phyloP scores from a whole-genome alignment of 1,140 invertebrate species.

The Marisa cornuarietis region DNA sequence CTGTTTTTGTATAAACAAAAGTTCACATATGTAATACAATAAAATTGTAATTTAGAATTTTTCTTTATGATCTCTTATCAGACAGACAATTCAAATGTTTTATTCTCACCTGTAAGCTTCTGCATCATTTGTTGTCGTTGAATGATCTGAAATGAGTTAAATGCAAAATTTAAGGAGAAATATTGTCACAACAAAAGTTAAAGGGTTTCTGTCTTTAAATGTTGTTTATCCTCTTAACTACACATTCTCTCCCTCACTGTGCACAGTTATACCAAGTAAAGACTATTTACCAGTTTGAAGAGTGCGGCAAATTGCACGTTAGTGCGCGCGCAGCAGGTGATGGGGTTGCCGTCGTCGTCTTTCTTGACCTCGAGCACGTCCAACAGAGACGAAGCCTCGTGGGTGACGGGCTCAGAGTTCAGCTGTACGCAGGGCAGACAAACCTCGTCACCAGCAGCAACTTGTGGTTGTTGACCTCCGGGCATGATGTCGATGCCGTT shows the following conservation, averaged over 20 bases:
- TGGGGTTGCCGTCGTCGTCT: not conserved
- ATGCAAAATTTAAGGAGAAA: not conserved
- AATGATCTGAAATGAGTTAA: not conserved
- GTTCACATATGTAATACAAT: too few species aligned
- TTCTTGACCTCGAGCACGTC: not conserved
- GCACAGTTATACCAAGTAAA: not conserved
- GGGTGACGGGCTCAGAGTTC: not conserved
- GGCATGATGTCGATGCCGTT: not conserved
- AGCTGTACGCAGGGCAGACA: conserved; percentile 5
- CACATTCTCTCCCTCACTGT: too few species aligned
- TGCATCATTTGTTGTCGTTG: not conserved
- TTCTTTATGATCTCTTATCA: too few species aligned
- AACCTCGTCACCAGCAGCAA: not conserved
- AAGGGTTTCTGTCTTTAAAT: too few species aligned
- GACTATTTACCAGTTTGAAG: not conserved
- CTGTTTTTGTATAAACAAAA: too few species aligned
- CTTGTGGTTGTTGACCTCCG: not conserved
- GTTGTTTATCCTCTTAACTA: too few species aligned
- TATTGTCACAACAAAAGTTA: too few species aligned
- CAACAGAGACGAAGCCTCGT: not conserved
- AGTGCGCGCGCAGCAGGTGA: conserved; percentile 2
- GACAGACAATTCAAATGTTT: too few species aligned
- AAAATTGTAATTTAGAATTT: too few species aligned
- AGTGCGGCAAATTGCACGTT: not conserved
- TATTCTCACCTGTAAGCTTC: not conserved